Evolutionary conservation across 2,113 vertebrate species (phyloP), one percentile per base, ranked within the genome.

Genomic region (Cyprinodon variegatus): DNA sequence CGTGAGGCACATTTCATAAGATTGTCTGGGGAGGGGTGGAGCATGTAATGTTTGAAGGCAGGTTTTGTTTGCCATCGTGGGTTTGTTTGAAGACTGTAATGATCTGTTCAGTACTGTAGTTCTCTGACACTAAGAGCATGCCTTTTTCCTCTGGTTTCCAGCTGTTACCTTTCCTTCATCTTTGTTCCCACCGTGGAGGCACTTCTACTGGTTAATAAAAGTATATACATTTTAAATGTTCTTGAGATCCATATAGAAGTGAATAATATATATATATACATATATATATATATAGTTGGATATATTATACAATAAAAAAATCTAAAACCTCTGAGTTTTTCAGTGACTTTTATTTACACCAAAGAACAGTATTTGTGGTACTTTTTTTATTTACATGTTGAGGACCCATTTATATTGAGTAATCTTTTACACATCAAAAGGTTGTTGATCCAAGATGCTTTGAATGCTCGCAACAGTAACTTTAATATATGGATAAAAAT

Each of bases 291-390:
- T 86, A 87, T 86, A 83, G 82, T 79, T 79, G 73, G 87, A 84
- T 78, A 70, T 89, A 87, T 87, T 89, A 75, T 81, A 81, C 72
- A 93, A 90, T 91, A 91, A 91, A 89, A 29, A 81, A 59, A 2
- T 4, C 9, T 59, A 67, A 66, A 45, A 83, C 59, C 29, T 69
- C 61, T 65, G 45, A 4, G 29, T 2, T 29, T 61, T 61, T 61
- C 29, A 37, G 20, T 22, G 22, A 11, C 37, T 71, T 79, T 70
- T 72, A 83, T 79, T 83, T 65, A 80, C 72, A 84, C 60, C 22
- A 17, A 61, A 57, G 15, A 70, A n/a, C 14, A 70, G 59, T 41
- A 29, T 70, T n/a, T 9, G 72, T 36, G 70, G 3, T 3, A n/a
- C 71, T 72, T 69, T 20, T 63, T 11, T 61, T 22, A 38, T 20